Evolutionary conservation across 1,140 invertebrate species (phyloP).

Genomic region (Zaprionus tsacasi): DNA sequence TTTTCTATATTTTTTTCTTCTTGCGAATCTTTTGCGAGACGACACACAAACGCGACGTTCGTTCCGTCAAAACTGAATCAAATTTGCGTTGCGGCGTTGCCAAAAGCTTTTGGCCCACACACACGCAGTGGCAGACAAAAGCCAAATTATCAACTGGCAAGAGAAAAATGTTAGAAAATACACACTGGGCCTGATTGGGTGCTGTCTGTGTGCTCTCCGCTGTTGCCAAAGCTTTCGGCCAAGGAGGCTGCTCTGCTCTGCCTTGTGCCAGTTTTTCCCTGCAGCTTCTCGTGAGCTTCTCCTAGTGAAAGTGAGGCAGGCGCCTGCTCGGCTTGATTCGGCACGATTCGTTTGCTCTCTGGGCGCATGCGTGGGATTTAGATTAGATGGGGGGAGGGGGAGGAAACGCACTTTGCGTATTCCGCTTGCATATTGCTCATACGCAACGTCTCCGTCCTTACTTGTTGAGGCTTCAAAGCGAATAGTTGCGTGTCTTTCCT

Average conservation of each 20-base stretch:
- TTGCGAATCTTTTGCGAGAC: conserved; percentile 13
- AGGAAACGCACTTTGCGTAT: conserved; percentile 9
- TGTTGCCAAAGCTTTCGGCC: conserved; percentile 29
- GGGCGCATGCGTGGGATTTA: conserved; percentile 51
- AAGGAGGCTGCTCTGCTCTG: conserved; percentile 17
- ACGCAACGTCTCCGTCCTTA: conserved; percentile 13
- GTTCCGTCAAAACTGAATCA: conserved; percentile 53
- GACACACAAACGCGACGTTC: conserved; percentile 49
- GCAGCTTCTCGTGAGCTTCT: conserved; percentile 7
- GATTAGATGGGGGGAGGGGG: not conserved
- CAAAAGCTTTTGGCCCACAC: conserved; percentile 42
- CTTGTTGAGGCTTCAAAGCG: conserved; percentile 34
- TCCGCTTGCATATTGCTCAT: conserved; percentile 7
- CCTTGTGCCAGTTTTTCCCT: conserved; percentile 32
- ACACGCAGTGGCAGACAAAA: conserved; percentile 3
- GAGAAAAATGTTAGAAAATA: conserved; percentile 12
- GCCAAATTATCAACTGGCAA: not conserved
- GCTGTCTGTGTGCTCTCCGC: not conserved
- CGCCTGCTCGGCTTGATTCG: not conserved
- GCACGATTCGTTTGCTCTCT: not conserved
- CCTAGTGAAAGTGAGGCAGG: conserved; percentile 50
- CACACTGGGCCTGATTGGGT: conserved; percentile 4
- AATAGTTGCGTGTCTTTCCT: not conserved
- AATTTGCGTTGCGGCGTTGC: conserved; percentile 48
- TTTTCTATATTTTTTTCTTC: too few relatives aligned